Percentiles rank a stretch among this genome's conserved stretches.
Conservation (phyloP, 2,888 invertebrate genomes). For the Leptodirus hochenwartii region DNA sequence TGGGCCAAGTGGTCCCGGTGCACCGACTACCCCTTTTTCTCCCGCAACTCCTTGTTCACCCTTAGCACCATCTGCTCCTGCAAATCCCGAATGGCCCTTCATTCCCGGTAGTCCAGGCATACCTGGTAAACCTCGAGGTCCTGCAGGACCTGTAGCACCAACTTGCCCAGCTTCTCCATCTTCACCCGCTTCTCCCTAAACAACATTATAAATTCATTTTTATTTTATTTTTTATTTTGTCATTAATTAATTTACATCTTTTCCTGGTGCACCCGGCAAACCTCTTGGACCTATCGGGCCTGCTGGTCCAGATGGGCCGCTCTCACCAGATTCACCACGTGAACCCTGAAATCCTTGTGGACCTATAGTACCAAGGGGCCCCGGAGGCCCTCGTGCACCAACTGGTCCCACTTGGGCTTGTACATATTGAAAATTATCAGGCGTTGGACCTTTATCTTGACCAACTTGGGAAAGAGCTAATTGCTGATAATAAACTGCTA, state of each 20-base stretch:
- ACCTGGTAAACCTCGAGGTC: conserved; percentile 52
- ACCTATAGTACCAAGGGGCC: conserved; percentile 39
- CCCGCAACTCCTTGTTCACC: conserved; percentile 61
- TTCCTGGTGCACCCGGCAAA: conserved; percentile 50
- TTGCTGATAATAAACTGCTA: conserved; percentile 58
- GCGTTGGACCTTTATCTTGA: conserved; percentile 50
- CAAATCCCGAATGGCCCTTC: conserved; percentile 69
- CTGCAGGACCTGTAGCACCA: conserved; percentile 52
- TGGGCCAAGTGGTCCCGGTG: conserved; percentile 48
- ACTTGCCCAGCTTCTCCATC: conserved; percentile 63
- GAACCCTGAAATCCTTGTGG: conserved; percentile 72
- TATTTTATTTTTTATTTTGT: conserved; percentile 1
- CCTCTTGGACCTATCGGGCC: conserved; percentile 43
- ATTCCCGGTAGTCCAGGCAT: conserved; percentile 64
- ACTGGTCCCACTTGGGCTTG: conserved; percentile 65
- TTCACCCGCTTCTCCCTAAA: conserved; percentile 55
- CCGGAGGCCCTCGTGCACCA: conserved; percentile 64
- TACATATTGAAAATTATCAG: conserved; percentile 52
- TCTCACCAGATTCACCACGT: conserved; percentile 63
- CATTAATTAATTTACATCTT: conserved; percentile 39
- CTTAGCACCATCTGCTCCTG: conserved; percentile 62
- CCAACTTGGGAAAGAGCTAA: conserved; percentile 49
- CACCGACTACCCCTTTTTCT: conserved; percentile 55
- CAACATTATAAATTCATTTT: conserved; percentile 19
- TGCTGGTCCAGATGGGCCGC: conserved; percentile 44